Evolutionary conservation across 2,797 vertebrate species (phyloP).

Genomic region (Sebastiscus albofasciatus): DNA sequence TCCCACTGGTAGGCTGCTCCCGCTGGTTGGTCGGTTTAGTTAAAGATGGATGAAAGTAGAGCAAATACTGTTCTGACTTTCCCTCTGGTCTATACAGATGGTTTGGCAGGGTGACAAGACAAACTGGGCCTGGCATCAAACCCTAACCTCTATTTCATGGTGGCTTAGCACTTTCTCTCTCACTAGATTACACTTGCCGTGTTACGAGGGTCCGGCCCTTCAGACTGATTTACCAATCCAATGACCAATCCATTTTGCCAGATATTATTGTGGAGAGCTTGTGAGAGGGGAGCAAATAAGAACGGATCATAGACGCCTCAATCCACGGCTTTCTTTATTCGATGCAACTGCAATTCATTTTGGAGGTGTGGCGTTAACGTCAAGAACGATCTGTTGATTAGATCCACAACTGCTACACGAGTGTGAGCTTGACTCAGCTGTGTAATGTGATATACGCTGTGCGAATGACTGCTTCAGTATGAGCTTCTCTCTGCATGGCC

Average conservation of each 20-base stretch:
- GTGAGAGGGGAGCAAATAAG: conserved; percentile 23
- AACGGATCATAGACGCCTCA: conserved; percentile 24
- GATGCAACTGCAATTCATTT: conserved; percentile 64
- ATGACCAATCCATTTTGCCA: conserved; percentile 52
- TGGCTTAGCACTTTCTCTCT: conserved; percentile 84
- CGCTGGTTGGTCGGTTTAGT: conserved; percentile 61
- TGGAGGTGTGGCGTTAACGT: conserved; percentile 61
- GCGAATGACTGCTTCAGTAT: conserved; percentile 14
- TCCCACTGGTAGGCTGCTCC: conserved; percentile 51
- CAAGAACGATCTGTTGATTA: conserved; percentile 73
- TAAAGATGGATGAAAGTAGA: conserved; percentile 73
- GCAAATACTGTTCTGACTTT: conserved; percentile 70
- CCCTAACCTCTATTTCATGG: conserved; percentile 85
- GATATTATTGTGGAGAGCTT: conserved; percentile 40
- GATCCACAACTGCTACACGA: conserved; percentile 61
- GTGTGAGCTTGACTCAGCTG: conserved; percentile 45
- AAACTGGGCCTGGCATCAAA: conserved; percentile 84
- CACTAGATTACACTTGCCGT: conserved; percentile 78
- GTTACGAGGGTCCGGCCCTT: conserved; percentile 51
- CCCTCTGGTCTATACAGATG: conserved; percentile 80
- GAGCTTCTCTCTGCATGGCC: conserved; percentile 38
- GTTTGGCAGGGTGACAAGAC: conserved; percentile 85
- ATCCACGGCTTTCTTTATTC: conserved; percentile 46
- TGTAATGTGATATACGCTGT: conserved; percentile 61
- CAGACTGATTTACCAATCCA: conserved; percentile 67